A percentile compares a stretch with the other conserved stretches of the same genome.
Conservation (phyloP, 1,140 invertebrate species). For the Drosophila tsacasi region DNA sequence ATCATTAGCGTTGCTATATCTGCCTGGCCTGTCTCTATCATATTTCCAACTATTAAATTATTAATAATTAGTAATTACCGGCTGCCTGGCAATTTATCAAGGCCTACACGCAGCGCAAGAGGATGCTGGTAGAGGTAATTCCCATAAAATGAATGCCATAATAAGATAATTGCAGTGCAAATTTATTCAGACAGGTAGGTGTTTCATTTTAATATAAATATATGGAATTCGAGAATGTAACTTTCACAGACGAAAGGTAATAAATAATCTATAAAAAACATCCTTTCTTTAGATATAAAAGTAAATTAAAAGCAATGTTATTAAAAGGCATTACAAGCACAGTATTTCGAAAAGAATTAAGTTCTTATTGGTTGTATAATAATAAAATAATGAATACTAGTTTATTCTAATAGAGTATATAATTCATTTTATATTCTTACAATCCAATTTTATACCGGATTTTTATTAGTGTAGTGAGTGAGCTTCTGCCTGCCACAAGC, state of each 20-base stretch:
- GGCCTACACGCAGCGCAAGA: constrained; percentile 27
- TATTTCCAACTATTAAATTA: constrained; percentile 75
- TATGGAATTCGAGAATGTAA: neutral
- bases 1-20: constrained; percentile 59
- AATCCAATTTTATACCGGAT: neutral
- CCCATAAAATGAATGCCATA: constrained; percentile 4
- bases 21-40: constrained; percentile 34
- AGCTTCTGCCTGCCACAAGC: constrained; percentile 14
- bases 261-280: neutral
- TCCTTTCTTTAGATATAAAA: neutral
- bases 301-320: neutral
- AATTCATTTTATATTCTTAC: no score
- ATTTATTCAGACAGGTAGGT: neutral
- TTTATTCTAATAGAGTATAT: neutral
- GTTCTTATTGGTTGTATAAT: neutral
- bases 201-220: neutral
- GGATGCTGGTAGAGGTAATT: neutral
- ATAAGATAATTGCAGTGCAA: constrained; percentile 12
- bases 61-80: constrained; percentile 79
- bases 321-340: neutral
- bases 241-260: neutral
- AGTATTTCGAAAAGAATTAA: neutral
- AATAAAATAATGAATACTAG: neutral
- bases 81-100: constrained; percentile 58
- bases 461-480: neutral